Evolutionary conservation across 1,140 invertebrate species (phyloP).

Genomic region (Apis cerana): DNA sequence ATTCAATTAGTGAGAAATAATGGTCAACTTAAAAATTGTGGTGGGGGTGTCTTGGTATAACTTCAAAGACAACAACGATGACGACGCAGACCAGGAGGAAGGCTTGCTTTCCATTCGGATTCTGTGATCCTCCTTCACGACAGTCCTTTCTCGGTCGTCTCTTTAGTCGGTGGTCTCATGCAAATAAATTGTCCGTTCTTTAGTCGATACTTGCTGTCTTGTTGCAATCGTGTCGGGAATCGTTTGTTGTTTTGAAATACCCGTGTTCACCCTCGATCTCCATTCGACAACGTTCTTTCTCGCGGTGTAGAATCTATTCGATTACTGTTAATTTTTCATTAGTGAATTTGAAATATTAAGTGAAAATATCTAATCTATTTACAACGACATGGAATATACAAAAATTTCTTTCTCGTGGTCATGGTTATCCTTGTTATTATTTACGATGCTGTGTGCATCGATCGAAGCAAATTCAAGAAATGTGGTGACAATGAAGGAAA

Average conservation of each 20-base stretch:
- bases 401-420: neutral
- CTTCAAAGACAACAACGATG: slow-evolving; percentile 27
- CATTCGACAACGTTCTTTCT: too few species aligned
- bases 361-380: too few species aligned
- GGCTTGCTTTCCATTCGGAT: slow-evolving; percentile 64
- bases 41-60: slow-evolving; percentile 16
- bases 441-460: neutral
- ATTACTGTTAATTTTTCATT: too few species aligned
- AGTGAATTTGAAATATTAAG: neutral
- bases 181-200: slow-evolving; percentile 13
- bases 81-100: slow-evolving; percentile 31
- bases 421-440: neutral
- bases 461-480: neutral
- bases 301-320: too few species aligned
- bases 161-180: slow-evolving; percentile 23
- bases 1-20: neutral
- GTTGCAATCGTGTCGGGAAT: too few species aligned
- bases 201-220: neutral
- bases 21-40: neutral
- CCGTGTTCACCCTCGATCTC: too few species aligned
- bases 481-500: slow-evolving; percentile 1
- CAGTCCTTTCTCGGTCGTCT: slow-evolving; percentile 66
- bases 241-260: neutral
- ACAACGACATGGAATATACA: neutral
- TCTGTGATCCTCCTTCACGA: slow-evolving; percentile 46